Evolutionary conservation across 35 echinoderm and acorn worm species (phyloP), one percentile per base, ranked within the genome.

Genomic region (Acanthaster planci): DNA sequence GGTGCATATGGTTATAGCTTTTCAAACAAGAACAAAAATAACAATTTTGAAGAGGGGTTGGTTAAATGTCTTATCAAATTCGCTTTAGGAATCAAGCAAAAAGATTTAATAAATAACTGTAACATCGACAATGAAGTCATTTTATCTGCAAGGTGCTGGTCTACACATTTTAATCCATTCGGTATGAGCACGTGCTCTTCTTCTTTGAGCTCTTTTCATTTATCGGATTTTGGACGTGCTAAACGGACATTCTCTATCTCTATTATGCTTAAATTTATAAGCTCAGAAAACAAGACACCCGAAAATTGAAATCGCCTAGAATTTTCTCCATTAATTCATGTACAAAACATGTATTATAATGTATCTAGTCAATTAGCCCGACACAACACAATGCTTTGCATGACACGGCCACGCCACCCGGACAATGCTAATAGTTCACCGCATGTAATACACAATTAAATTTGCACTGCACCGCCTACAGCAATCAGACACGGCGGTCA

Each of bases 371-470:
- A 72, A 35, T 34, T 72, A 72, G 34, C 64, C 64, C 64, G 34
- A 72, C 42, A 4, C 42, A 6, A 72, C 64, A 72, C 64, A 72
- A 72, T 72, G 16, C 19, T 26, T 2, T 59, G 27, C 56, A 59
- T 59, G 56, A 7, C 0, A n/a, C 5, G 30, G 64, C 7, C 64
- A 26, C 26, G 23, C 64, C 4, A 26, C 22, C 42, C 4, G 30
- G 1, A 72, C 64, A 72, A 72, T 72, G 64, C 64, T 72, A 35
- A 72, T 72, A 72, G 64, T 26, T 72, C 64, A 14, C 8, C 26
- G 64, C 64, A 26, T 72, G 64, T 72, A 35, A 72, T 29, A 72
- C 64, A 72, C 64, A 27, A 72, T 72, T 72, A 72, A 26, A 72
- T 72, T 72, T 35, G 64, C 19, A 21, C 42, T 4, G 42, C 42